Percentiles rank a stretch among this genome's conserved stretches.
Evolutionary conservation across 1,140 invertebrate genomes (phyloP).

Genomic region (Danaus melanippus): DNA sequence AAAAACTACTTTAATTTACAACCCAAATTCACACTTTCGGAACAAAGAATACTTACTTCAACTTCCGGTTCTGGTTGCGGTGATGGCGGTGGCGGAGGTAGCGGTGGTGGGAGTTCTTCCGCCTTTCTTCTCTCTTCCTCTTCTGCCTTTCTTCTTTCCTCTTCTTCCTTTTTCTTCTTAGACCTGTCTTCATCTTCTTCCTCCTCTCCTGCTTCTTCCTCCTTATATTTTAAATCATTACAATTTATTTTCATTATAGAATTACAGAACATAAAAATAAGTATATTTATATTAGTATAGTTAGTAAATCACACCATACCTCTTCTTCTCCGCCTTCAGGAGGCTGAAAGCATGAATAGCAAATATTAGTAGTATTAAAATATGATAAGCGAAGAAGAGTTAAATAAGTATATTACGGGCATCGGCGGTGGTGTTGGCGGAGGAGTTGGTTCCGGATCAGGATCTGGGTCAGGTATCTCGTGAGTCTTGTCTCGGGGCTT

Average conservation of each 20-base stretch:
- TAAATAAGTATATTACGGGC: conserved; percentile 17
- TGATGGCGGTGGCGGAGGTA: conserved; percentile 58
- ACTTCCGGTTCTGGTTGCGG: conserved; percentile 50
- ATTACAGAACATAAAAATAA: conserved; percentile 7
- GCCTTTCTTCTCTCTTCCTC: conserved; percentile 55
- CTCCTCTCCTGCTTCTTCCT: conserved; percentile 49
- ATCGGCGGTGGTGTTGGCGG: conserved; percentile 42
- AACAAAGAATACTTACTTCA: neutral
- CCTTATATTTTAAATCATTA: conserved; percentile 12
- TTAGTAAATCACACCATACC: conserved; percentile 12
- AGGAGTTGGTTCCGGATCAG: conserved; percentile 57
- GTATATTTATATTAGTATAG: no score
- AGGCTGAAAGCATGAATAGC: conserved; percentile 26
- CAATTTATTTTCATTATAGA: conserved; percentile 3
- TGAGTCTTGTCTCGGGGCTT: conserved; percentile 59
- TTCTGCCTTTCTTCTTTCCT: conserved; percentile 42
- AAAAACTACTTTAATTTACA: no score
- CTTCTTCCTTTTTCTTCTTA: conserved; percentile 43
- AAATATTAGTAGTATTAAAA: conserved; percentile 1
- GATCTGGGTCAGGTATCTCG: conserved; percentile 66
- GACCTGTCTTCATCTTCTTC: conserved; percentile 49
- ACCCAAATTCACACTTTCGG: no score
- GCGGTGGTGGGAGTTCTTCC: conserved; percentile 49
- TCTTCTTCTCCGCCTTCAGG: conserved; percentile 39
- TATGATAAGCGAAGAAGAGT: conserved; percentile 1